phyloP scores from a whole-genome alignment of 2,113 vertebrate species.

The Oostethus manadensis region DNA sequence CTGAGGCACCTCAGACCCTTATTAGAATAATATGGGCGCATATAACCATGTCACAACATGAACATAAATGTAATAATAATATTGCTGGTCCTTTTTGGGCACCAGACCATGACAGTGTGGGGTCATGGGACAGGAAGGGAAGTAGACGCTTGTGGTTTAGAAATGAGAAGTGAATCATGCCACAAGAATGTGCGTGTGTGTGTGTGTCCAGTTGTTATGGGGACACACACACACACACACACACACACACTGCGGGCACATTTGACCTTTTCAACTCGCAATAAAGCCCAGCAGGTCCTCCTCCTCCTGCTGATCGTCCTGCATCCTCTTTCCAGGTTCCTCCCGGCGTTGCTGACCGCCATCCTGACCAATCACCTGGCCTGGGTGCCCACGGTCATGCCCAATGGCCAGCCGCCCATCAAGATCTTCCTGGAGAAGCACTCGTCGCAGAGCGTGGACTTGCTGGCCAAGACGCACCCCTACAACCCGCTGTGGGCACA shows the following conservation, averaged over 20 bases:
- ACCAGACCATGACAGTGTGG: constrained; percentile 26
- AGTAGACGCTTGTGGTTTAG: constrained; percentile 49
- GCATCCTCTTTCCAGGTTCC: constrained; percentile 76
- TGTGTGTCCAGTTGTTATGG: too few relatives aligned
- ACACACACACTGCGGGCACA: background rate
- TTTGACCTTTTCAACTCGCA: background rate
- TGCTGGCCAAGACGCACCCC: constrained; percentile 95
- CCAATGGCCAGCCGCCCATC: constrained; percentile 95
- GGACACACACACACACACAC: too few relatives aligned
- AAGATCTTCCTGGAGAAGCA: constrained; percentile 98
- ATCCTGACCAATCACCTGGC: constrained; percentile 96
- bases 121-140: constrained; percentile 61
- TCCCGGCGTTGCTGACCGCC: constrained; percentile 93
- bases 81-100: background rate
- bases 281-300: background rate
- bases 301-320: constrained; percentile 3
- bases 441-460: constrained; percentile 94
- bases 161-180: constrained; percentile 48
- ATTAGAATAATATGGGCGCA: too few relatives aligned
- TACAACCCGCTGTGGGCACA: constrained; percentile 99
- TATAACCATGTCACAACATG: too few relatives aligned
- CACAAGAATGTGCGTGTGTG: constrained; percentile 5
- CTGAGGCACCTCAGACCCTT: too few relatives aligned
- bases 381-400: constrained; percentile 99
- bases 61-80: background rate